Base-by-base conservation (phyloP, 2,113 vertebrate species). In the Holacanthus passer region DNA sequence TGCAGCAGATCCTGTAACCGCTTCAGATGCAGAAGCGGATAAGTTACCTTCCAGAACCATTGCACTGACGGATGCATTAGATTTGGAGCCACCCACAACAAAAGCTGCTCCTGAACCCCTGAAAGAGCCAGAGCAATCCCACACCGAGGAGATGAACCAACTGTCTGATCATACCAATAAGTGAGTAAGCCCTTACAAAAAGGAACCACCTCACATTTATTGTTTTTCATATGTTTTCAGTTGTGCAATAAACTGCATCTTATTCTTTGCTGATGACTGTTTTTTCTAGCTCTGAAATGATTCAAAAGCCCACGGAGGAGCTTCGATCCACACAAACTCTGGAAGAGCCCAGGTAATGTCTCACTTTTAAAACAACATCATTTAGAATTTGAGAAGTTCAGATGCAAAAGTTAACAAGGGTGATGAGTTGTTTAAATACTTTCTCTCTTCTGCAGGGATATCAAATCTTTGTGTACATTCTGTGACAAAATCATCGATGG, bases 401-500 rank as follows among this genome's bases (percentile, higher is more conserved):
- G 39, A 48, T 47, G 29, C 8, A 43, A 78, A 62, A 3, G 3
- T 0, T 4, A 53, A 60, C 5, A 56, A 12, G 16, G 32, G 5
- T 67, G 13, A 45, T 29, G 7, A 47, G 60, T 1, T 56, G 37
- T 48, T 83, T 39, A 67, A 68, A n/a, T 13, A 5, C 13, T 56
- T 31, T 69, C 31, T 75, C 5, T 73, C 32, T 60, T 1, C 60
- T 11, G 22, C 68, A 94, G 93, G 17, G 2, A 35, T n/a, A 48
- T 4, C 7, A 72, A 39, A 27, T 14, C 14, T 5, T 17, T 82
- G 50, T 94, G 94, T 82, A 82, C 83, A 16, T 81, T 82, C 78
- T 94, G 94, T 80, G 66, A 88, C 39, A 60, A 73, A 81, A 39
- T 52, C 17, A 65, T 94, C 69, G 78, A 87, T 69, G 92, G 84